Evolutionary conservation across 2,113 vertebrate species (phyloP), one percentile per base, ranked within the genome.

Genomic region (Prunella fulvescens): DNA sequence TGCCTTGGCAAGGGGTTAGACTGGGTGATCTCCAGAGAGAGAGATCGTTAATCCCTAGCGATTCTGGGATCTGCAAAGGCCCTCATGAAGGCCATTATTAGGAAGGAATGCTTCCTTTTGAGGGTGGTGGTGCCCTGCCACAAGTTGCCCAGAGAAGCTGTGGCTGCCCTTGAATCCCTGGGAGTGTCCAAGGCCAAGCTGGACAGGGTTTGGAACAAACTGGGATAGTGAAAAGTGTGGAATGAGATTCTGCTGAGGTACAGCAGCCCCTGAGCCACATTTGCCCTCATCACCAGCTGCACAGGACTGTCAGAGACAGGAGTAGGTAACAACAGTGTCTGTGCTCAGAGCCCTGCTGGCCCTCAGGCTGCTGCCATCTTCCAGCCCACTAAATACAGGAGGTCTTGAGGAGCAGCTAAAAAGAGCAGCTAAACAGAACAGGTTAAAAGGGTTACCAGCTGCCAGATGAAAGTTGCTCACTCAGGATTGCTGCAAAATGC

Each of bases 331-430:
- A 15, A 5, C 48, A 64, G 13, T 23, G 18, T 12, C 28, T 40
- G 12, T 47, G 8, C 60, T 51, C 33, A 58, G 82, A 83, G 72
- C 40, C 45, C 40, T 42, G 33, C 42, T 58, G 37, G 40, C 20
- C 42, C 25, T 35, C 26, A n/a, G 35, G 16, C 19, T 69, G 39
- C 81, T 40, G 50, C 42, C 33, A 1, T 47, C 56, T 66, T 54
- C 31, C n/a, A 33, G 0, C 6, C 26, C 24, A 4, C 26, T 16
- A 37, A 45, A 53, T 6, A 18, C 2, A 0, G 2, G 9, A 28
- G n/a, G 13, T 76, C 85, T 40, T 50, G n/a, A 64, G n/a, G 22
- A 37, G 50, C 25, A 31, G 61, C 19, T 58, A 23, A 76, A 62
- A 45, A 78, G 14, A 57, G 66, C 20, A 31, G 61, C 17, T 54